Evolutionary conservation across 2,113 vertebrate species (phyloP).

Genomic region (Rhinopomastus cyanomelas): DNA sequence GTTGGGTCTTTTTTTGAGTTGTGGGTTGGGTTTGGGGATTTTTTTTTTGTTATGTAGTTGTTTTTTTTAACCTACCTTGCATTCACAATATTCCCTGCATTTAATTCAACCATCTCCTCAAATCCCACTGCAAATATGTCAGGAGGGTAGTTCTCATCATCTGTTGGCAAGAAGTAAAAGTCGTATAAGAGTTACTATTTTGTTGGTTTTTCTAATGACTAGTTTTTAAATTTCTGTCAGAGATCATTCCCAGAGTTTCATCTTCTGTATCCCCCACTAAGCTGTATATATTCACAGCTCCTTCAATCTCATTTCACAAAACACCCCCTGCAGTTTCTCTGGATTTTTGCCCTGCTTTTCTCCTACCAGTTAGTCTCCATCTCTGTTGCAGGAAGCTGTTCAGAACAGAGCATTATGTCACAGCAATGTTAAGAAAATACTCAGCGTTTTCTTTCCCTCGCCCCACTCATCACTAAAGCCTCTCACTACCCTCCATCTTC

Average conservation of each 20-base stretch:
- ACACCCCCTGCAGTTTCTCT: slow-evolving; percentile 50
- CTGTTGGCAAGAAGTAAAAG: slow-evolving; percentile 52
- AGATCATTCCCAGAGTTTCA: slow-evolving; percentile 18
- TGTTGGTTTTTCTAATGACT: not conserved
- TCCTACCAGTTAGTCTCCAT: slow-evolving; percentile 36
- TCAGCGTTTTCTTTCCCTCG: not conserved
- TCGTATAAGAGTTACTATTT: slow-evolving; percentile 7
- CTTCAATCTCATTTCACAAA: slow-evolving; percentile 55
- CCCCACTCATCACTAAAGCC: not conserved
- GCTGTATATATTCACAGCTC: slow-evolving; percentile 50
- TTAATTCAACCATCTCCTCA: slow-evolving; percentile 86
- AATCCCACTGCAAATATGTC: slow-evolving; percentile 84
- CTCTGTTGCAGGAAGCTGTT: slow-evolving; percentile 18
- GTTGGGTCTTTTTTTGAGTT: not conserved
- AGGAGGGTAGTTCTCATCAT: slow-evolving; percentile 68
- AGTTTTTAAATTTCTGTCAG: slow-evolving; percentile 37
- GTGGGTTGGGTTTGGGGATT: rapidly evolving
- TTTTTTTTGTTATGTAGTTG: not conserved
- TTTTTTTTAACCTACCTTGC: slow-evolving; percentile 70
- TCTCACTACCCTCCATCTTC: not conserved
- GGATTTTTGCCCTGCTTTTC: slow-evolving; percentile 9
- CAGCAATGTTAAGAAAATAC: not conserved
- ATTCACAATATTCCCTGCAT: slow-evolving; percentile 83
- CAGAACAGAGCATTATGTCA: not conserved
- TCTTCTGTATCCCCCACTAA: slow-evolving; percentile 2